Evolutionary conservation across 2,888 invertebrate genomes (phyloP).

Genomic region (Halocaridina rubra): DNA sequence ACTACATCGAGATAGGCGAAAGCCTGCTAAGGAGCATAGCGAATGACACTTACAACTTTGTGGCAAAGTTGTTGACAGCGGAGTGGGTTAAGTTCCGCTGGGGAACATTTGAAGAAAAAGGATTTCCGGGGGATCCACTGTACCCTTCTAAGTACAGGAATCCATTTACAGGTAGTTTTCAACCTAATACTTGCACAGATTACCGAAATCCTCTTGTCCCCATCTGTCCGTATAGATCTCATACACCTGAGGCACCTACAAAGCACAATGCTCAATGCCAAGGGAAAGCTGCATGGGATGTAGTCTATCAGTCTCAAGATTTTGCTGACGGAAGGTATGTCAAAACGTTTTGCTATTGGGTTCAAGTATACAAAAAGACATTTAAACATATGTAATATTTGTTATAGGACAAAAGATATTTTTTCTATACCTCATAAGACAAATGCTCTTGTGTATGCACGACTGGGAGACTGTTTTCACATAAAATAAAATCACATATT

Average conservation of each 20-base stretch:
- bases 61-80: slow-evolving; percentile 71
- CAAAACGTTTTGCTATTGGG: background rate
- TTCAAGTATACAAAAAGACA: background rate
- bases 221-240: slow-evolving; percentile 75
- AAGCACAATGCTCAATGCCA: slow-evolving; percentile 67
- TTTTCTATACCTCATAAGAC: too few species aligned
- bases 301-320: slow-evolving; percentile 66
- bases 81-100: slow-evolving; percentile 78
- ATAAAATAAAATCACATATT: too few species aligned
- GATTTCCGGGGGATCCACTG: slow-evolving; percentile 73
- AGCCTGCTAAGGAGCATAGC: slow-evolving; percentile 64
- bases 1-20: slow-evolving; percentile 72
- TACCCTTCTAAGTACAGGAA: slow-evolving; percentile 73
- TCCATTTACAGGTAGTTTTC: slow-evolving; percentile 17
- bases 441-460: too few species aligned
- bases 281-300: slow-evolving; percentile 67
- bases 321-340: slow-evolving; percentile 63
- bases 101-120: slow-evolving; percentile 78
- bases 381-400: background rate
- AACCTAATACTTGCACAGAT: slow-evolving; percentile 20
- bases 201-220: background rate
- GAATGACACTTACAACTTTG: slow-evolving; percentile 64
- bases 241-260: slow-evolving; percentile 65
- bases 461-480: too few species aligned
- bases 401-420: too few species aligned